Conservation (phyloP, 23 tunicate species). For the Trididemnum nubilum region DNA sequence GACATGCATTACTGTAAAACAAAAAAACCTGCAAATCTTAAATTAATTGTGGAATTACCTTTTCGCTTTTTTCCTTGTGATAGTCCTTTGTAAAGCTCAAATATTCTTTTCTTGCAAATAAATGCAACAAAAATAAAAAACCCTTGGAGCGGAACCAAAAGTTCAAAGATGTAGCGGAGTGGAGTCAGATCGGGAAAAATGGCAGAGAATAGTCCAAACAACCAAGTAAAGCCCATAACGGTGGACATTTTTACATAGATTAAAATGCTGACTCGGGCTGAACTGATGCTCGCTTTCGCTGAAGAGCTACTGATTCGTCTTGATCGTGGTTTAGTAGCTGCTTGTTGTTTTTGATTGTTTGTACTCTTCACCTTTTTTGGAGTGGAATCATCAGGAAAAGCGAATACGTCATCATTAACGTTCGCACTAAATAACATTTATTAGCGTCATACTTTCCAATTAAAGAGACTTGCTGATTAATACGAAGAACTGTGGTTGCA, state of each 20-base stretch:
- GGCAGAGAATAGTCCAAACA: conserved; percentile 74
- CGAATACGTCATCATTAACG: conserved; percentile 22
- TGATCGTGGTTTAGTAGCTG: background rate
- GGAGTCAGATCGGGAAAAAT: conserved; percentile 45
- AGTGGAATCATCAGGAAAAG: background rate
- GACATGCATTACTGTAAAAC: no score
- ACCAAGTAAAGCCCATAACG: conserved; percentile 93
- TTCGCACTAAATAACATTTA: background rate
- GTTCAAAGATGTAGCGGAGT: conserved; percentile 76
- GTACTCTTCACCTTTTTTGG: background rate
- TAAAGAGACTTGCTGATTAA: no score
- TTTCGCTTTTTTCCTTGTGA: background rate
- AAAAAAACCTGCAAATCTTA: no score
- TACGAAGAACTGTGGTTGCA: no score
- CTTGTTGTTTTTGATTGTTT: background rate
- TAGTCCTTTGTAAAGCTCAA: conserved; percentile 32
- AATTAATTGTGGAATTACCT: no score
- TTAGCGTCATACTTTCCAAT: no score
- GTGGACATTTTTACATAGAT: conserved; percentile 80
- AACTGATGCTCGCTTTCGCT: conserved; percentile 15
- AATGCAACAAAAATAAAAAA: conserved; percentile 72
- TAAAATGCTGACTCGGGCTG: conserved; percentile 53
- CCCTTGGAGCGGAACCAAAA: conserved; percentile 91
- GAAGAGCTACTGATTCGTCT: background rate
- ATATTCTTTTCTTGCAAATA: conserved; percentile 66